A percentile compares a stretch with the other conserved stretches of the same genome.
Evolutionary conservation across 2,113 vertebrate genomes (phyloP).

Genomic region (Mobula birostris): DNA sequence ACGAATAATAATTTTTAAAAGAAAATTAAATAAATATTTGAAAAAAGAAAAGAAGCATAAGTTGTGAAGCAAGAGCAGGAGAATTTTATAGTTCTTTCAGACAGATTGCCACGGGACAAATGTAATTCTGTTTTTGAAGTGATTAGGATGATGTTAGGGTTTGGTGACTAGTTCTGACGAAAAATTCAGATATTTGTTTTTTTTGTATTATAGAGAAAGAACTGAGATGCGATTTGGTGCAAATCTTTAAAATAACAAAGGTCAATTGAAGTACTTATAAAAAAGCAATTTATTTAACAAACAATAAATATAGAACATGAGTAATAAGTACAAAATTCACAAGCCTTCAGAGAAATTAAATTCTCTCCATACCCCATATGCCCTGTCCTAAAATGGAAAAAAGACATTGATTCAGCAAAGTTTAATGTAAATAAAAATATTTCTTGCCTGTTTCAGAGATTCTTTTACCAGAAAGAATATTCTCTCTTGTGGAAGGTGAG

Average conservation of each 20-base stretch:
- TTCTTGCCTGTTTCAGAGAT: not conserved
- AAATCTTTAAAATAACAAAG: not conserved
- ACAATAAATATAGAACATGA: not conserved
- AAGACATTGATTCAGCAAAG: not conserved
- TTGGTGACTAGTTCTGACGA: not conserved
- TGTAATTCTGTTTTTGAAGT: not conserved
- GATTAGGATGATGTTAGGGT: not conserved
- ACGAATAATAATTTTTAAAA: not conserved
- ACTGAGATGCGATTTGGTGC: not conserved
- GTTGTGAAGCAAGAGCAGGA: not conserved
- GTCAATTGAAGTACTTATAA: not conserved
- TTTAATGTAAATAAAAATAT: not conserved
- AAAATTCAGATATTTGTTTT: not conserved
- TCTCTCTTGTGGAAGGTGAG: not conserved
- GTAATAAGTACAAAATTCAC: not conserved
- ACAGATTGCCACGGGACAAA: not conserved
- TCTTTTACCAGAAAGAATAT: not conserved
- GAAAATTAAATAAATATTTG: slow-evolving; percentile 2
- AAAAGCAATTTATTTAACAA: not conserved
- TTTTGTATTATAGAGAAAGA: not conserved
- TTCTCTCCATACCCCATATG: not conserved
- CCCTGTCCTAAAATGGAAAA: not conserved
- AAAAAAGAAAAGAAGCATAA: not conserved
- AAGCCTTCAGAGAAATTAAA: not conserved
- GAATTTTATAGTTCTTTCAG: not conserved